Evolutionary conservation across 2,113 vertebrate genomes (phyloP), one percentile per base, ranked within the genome.

Genomic region (Oreochromis aureus): DNA sequence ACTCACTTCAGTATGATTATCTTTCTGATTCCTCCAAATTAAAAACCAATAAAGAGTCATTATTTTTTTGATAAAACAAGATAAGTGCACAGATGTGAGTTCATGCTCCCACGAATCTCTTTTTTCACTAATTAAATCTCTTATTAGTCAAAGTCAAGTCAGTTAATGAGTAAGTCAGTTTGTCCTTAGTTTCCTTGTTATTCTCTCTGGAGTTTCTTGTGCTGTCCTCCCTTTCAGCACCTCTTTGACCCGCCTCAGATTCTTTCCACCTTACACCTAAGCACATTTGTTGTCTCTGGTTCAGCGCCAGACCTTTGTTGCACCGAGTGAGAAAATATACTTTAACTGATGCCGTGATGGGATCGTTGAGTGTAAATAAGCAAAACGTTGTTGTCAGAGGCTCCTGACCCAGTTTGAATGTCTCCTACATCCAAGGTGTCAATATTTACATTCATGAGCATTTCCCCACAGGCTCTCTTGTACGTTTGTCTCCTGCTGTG

Each of bases 231-330:
- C 86, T 80, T 46, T 86, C 83, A 56, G 76, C 69, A 80, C 63
- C 71, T 91, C 56, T 53, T 80, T 58, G 63, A 91, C 84, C 59
- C 5, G 13, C 71, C 51, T 85, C 63, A 54, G 53, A 91, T 91
- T 94, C 84, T 93, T 94, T 92, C 91, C 93, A 89, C 22, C 58
- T 32, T 9, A 53, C 85, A 86, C 81, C 24, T 24, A 44, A 22
- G 34, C 82, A 78, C 30, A 78, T 12, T 86, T 87, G 87, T 87
- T 92, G 36, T 84, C 6, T 46, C 71, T 89, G 92, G 89, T 81
- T 54, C 44, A 9, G 15, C 36, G 89, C 89, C 94, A 94, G 82
- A 24, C 46, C 81, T 84, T 87, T 90, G 87, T 89, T 83, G 69
- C 73, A 39, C n/a, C 3, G 39, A 78, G 53, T 66, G 69, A 84